A percentile compares a stretch with the other conserved stretches of the same genome.
phyloP scores from a whole-genome alignment of 1,140 invertebrate species.

The Drosophila hydei region DNA sequence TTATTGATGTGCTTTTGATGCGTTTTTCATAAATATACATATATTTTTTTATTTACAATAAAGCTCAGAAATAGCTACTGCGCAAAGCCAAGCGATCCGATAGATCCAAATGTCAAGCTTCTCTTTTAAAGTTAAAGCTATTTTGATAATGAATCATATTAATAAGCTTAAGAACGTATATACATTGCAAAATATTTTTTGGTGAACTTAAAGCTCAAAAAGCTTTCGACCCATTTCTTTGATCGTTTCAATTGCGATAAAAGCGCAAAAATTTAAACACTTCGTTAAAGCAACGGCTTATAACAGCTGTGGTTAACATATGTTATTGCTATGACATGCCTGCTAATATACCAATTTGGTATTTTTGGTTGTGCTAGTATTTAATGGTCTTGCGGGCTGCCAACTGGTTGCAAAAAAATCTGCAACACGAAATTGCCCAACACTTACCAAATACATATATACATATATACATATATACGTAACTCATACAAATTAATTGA shows the following conservation, averaged over 20 bases:
- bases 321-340: slow-evolving; percentile 10
- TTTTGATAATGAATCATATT: neutral
- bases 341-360: slow-evolving; percentile 7
- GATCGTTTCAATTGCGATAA: neutral
- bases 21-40: slow-evolving; percentile 8
- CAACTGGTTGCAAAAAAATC: slow-evolving; percentile 28
- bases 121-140: neutral
- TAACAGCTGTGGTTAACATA: slow-evolving; percentile 12
- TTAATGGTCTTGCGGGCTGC: slow-evolving; percentile 23
- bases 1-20: slow-evolving; percentile 20
- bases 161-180: too few species aligned
- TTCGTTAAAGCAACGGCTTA: slow-evolving; percentile 4
- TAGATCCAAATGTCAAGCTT: neutral
- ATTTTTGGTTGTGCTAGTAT: slow-evolving; percentile 13
- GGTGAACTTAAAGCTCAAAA: too few species aligned
- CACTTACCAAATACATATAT: slow-evolving; percentile 40
- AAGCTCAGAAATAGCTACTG: neutral
- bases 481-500: slow-evolving; percentile 67
- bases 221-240: neutral
- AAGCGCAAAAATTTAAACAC: slow-evolving; percentile 13
- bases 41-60: neutral
- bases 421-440: slow-evolving; percentile 42
- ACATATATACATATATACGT: slow-evolving; percentile 54
- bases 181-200: too few species aligned
- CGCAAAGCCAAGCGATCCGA: neutral